phyloP scores from a whole-genome alignment of 1,140 invertebrate genomes.

The Carposina sasakii region DNA sequence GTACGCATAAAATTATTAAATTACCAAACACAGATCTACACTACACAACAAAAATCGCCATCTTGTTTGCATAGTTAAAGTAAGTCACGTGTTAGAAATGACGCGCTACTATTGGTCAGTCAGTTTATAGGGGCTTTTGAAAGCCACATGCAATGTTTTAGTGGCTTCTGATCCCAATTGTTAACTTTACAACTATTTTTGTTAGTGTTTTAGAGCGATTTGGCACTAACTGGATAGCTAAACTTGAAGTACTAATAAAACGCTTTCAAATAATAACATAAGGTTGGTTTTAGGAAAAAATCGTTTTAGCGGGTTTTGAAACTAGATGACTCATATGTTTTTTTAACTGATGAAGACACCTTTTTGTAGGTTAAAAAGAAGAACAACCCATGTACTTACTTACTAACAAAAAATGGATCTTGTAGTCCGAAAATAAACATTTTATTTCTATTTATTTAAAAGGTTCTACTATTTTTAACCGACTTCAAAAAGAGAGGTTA shows the following conservation, averaged over 20 bases:
- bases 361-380: no score
- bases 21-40: not conserved
- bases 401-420: no score
- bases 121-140: not conserved
- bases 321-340: not conserved
- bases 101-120: not conserved
- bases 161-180: not conserved
- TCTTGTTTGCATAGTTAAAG: not conserved
- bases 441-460: no score
- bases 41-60: not conserved
- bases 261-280: not conserved
- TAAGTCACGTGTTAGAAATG: not conserved
- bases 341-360: no score
- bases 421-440: no score
- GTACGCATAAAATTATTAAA: not conserved
- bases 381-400: no score
- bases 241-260: not conserved
- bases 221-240: not conserved
- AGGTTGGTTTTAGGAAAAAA: not conserved
- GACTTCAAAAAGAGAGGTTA: no score
- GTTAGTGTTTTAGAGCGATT: not conserved
- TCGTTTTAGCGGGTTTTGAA: not conserved
- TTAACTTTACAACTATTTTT: not conserved
- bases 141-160: not conserved
- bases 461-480: no score